Conservation (phyloP, 92 coral and sea anemone species). For the Epizoanthus stellaris region DNA sequence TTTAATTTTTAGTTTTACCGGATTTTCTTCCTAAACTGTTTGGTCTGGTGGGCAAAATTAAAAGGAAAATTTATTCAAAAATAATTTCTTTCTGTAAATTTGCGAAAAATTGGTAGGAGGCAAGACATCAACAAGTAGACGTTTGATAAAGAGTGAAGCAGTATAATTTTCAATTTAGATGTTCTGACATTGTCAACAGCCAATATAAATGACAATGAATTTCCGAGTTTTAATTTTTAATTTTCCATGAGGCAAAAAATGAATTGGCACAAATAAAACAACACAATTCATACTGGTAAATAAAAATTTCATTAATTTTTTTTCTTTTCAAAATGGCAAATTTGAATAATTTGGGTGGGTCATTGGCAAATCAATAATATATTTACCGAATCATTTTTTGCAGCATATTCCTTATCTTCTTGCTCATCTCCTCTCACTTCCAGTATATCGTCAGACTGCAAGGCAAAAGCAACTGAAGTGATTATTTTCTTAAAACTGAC, state of each 20-base stretch:
- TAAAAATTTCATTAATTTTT: background rate
- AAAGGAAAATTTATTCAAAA: conserved; percentile 22
- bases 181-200: background rate
- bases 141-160: conserved; percentile 9
- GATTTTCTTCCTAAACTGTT: conserved; percentile 17
- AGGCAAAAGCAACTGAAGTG: conserved; percentile 6
- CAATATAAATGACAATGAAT: conserved; percentile 25
- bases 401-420: no score
- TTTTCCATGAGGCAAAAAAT: conserved; percentile 6
- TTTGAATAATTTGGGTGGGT: conserved; percentile 12
- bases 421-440: background rate
- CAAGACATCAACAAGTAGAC: background rate
- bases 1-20: background rate
- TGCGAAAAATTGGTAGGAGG: background rate
- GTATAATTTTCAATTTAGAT: conserved; percentile 3
- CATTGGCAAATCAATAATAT: conserved; percentile 11
- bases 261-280: conserved; percentile 13
- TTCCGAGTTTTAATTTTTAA: background rate
- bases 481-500: conserved; percentile 15
- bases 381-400: conserved; percentile 2
- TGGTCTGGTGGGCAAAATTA: conserved; percentile 34
- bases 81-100: background rate
- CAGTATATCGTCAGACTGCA: conserved; percentile 21
- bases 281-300: conserved; percentile 4
- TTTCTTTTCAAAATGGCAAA: conserved; percentile 21